phyloP scores from a whole-genome alignment of 1,140 invertebrate species.

The Ceratina australensis region DNA sequence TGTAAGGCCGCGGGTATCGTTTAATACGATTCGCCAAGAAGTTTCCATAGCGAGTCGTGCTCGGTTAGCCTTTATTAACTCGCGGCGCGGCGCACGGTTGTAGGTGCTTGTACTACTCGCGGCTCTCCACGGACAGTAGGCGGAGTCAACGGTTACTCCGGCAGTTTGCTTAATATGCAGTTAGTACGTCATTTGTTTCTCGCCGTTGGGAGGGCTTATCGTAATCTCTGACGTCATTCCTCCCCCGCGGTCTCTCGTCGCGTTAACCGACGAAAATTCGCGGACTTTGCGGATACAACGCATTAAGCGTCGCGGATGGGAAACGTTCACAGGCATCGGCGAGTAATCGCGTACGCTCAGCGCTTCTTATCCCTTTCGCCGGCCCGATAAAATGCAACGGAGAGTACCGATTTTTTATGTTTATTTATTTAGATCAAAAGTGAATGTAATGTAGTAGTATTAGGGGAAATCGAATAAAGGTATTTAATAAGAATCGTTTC shows the following conservation, averaged over 20 bases:
- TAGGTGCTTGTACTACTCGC: conserved; percentile 8
- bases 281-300: not conserved
- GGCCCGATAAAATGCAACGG: no score
- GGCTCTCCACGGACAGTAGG: conserved; percentile 41
- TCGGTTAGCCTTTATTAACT: not conserved
- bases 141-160: conserved; percentile 45
- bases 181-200: conserved; percentile 69
- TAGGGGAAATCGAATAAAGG: no score
- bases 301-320: not conserved
- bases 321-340: not conserved
- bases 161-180: conserved; percentile 62
- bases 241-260: conserved; percentile 36
- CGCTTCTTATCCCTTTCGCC: no score
- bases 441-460: no score
- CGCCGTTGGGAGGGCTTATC: conserved; percentile 59
- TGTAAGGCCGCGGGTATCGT: no score
- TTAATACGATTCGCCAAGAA: no score
- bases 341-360: not conserved
- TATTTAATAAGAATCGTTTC: no score
- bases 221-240: conserved; percentile 60
- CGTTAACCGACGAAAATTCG: conserved; percentile 33
- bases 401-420: no score
- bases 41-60: no score
- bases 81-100: not conserved
- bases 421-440: no score